A percentile compares a stretch with the other conserved stretches of the same genome.
Conservation (phyloP, 2,113 vertebrate genomes). For the Sialia sialis region DNA sequence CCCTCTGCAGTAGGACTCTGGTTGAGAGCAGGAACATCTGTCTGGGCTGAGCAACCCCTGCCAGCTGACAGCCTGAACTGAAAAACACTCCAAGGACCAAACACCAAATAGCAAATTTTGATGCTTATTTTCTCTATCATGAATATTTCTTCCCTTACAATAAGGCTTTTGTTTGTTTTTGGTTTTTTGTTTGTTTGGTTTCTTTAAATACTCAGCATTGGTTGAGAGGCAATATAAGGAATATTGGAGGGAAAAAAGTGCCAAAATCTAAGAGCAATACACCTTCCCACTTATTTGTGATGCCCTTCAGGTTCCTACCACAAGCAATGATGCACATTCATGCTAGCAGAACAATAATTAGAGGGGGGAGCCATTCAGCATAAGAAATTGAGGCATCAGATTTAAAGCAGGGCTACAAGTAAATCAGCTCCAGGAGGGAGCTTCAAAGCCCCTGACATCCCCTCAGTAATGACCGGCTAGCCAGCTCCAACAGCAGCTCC, state of each 20-base stretch:
- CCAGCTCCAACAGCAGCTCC: not conserved
- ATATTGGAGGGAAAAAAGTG: not conserved
- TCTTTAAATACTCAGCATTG: fast-evolving
- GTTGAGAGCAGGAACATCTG: slow-evolving; percentile 15
- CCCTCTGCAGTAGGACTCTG: not conserved
- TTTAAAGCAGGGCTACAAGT: not conserved
- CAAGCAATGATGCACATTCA: not conserved
- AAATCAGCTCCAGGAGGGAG: not conserved
- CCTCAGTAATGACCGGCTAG: not conserved
- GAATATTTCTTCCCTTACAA: not conserved
- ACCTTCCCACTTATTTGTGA: not conserved
- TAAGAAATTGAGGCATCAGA: not conserved
- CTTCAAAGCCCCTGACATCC: not conserved
- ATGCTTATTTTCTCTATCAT: not conserved
- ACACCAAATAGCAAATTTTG: not conserved
- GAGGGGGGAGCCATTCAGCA: not conserved
- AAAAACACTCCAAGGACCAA: not conserved
- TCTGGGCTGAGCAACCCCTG: not conserved
- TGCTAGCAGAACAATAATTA: not conserved
- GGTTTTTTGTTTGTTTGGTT: not conserved
- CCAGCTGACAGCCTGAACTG: not conserved
- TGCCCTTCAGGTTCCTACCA: not conserved
- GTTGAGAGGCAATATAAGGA: not conserved
- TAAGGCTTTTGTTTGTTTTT: not conserved
- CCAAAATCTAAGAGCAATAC: not conserved